Evolutionary conservation across 2,113 vertebrate species (phyloP).

Genomic region (Cyanoliseus patagonus): DNA sequence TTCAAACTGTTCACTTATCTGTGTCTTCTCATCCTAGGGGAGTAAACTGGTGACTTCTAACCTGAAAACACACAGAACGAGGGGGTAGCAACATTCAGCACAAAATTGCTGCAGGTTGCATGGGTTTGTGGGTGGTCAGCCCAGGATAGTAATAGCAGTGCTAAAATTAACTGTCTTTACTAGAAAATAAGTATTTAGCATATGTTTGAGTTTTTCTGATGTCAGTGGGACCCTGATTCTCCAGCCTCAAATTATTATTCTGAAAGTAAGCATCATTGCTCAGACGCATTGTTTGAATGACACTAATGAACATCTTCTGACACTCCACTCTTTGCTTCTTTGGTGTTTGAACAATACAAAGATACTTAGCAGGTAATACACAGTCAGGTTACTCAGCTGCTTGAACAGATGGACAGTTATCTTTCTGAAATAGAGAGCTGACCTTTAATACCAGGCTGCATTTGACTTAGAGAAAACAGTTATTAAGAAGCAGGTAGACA

Average conservation of each 20-base stretch:
- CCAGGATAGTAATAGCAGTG: background rate
- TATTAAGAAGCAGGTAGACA: background rate
- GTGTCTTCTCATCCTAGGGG: background rate
- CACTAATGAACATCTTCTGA: background rate
- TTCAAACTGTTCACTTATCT: background rate
- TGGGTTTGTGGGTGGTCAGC: background rate
- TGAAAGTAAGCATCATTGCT: background rate
- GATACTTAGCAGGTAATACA: background rate
- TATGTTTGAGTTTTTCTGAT: background rate
- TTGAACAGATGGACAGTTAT: background rate
- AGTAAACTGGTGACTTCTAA: background rate
- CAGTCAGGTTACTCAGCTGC: background rate
- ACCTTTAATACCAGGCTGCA: background rate
- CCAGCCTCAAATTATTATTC: background rate
- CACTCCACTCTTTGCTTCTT: background rate
- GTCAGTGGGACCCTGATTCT: background rate
- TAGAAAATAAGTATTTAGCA: background rate
- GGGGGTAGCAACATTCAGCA: background rate
- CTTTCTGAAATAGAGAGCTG: background rate
- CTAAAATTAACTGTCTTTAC: background rate
- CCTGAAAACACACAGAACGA: background rate
- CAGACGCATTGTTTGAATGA: background rate
- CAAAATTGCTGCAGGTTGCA: background rate
- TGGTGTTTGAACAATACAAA: background rate
- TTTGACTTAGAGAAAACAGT: background rate